phyloP scores from a whole-genome alignment of 2,113 vertebrate species.

The Lontra canadensis region DNA sequence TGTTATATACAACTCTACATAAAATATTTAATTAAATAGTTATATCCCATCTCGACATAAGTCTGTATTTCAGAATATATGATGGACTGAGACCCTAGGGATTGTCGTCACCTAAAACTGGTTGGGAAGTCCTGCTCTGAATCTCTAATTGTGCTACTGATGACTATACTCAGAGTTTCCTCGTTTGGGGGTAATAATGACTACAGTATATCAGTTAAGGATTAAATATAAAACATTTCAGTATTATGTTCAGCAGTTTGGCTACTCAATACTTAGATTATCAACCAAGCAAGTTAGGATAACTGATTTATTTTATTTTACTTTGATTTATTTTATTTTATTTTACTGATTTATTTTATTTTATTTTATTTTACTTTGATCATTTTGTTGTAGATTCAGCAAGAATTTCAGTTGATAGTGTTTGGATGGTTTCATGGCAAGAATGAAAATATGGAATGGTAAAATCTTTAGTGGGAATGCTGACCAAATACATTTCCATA shows the following conservation, averaged over 20 bases:
- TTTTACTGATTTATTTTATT: background rate
- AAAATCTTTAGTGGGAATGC: background rate
- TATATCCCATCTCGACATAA: background rate
- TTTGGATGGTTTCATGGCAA: background rate
- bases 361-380: background rate
- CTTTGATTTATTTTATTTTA: no score
- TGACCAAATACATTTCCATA: background rate
- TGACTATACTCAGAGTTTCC: background rate
- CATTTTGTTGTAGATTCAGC: background rate
- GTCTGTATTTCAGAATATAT: background rate
- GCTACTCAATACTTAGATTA: background rate
- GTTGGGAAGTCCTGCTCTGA: background rate
- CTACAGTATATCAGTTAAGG: background rate
- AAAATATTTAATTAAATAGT: background rate
- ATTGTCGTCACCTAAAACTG: background rate
- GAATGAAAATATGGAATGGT: background rate
- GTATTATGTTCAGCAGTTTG: background rate
- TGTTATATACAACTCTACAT: background rate
- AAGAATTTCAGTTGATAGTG: background rate
- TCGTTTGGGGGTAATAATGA: background rate
- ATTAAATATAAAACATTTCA: background rate
- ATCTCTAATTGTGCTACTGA: background rate
- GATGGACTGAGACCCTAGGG: background rate
- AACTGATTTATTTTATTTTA: background rate
- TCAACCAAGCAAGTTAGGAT: background rate